These are phyloP conservation scores for Himalopsyche tibetana DNA, from an alignment of 2,888 invertebrate species.

Conservation along the genomic window DNA sequence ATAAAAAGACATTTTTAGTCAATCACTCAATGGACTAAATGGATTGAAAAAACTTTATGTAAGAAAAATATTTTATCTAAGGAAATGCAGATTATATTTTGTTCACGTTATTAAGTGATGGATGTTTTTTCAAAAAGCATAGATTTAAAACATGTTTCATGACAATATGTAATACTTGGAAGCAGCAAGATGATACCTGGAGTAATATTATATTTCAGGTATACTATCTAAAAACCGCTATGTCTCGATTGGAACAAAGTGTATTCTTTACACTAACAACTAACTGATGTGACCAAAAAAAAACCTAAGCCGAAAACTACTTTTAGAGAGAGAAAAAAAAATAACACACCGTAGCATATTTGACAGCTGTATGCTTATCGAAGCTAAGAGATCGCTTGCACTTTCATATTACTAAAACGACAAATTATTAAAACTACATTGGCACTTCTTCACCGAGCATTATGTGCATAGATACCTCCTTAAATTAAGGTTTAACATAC, in stretches of 20 bases:
- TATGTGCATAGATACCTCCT: background rate
- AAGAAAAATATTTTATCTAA: too few species aligned
- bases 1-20: too few species aligned
- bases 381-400: background rate
- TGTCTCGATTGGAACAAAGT: background rate
- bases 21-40: too few species aligned
- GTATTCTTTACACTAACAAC: background rate
- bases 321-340: background rate
- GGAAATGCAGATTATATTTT: too few species aligned
- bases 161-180: too few species aligned
- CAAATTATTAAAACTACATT: background rate
- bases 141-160: too few species aligned
- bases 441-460: background rate
- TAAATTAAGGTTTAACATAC: background rate
- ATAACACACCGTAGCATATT: background rate
- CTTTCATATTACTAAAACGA: background rate
- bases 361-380: conserved; percentile 10
- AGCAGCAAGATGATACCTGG: too few species aligned
- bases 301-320: background rate
- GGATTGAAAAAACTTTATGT: too few species aligned
- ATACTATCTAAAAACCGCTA: too few species aligned
- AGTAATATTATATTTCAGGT: too few species aligned
- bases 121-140: too few species aligned
- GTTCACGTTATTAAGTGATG: too few species aligned
- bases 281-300: background rate